Evolutionary conservation across 2,888 invertebrate species (phyloP).

Genomic region (Eulithis prunata): DNA sequence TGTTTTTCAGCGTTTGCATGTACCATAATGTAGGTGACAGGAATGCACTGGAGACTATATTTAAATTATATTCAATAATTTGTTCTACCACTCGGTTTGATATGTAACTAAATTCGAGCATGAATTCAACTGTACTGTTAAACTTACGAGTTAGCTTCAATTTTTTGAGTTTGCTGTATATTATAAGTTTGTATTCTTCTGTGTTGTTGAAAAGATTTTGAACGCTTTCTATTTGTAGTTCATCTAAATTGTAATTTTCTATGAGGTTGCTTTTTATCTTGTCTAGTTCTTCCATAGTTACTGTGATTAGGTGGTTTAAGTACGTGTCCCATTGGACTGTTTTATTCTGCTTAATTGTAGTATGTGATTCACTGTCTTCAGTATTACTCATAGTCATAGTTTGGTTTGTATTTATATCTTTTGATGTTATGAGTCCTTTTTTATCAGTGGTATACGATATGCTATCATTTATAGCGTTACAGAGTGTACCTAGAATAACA

Average conservation of each 20-base stretch:
- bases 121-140: constrained; percentile 24
- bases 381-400: constrained; percentile 1
- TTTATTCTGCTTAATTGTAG: not conserved
- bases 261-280: constrained; percentile 22
- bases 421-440: constrained; percentile 45
- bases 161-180: constrained; percentile 16
- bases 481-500: constrained; percentile 11
- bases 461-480: constrained; percentile 9
- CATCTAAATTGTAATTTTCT: constrained; percentile 26
- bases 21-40: constrained; percentile 25
- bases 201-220: constrained; percentile 17
- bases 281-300: constrained; percentile 8
- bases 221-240: constrained; percentile 12
- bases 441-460: constrained; percentile 12
- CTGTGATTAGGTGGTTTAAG: constrained; percentile 6
- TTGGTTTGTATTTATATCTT: constrained; percentile 3
- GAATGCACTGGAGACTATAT: constrained; percentile 11
- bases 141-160: constrained; percentile 8
- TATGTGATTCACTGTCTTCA: not conserved
- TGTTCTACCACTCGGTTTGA: constrained; percentile 19
- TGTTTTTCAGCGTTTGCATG: constrained; percentile 25
- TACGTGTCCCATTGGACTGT: constrained; percentile 22
- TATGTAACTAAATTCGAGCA: constrained; percentile 20
- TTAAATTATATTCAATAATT: constrained; percentile 19
- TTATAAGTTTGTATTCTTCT: constrained; percentile 11